Base-by-base conservation (phyloP, 2,888 invertebrate genomes). In the Antheraea assamensis region DNA sequence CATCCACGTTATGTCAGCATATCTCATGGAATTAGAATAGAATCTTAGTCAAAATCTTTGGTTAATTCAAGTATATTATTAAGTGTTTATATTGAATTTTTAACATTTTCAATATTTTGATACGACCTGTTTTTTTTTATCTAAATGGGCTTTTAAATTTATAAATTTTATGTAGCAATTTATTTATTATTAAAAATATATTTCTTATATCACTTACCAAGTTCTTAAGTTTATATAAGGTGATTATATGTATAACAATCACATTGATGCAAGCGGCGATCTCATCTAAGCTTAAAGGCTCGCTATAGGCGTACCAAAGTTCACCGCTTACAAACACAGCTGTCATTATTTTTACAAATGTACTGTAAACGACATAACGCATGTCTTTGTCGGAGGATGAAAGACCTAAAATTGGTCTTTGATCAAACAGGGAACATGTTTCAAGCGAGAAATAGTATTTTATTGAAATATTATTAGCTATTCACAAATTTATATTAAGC, bases 261-360 rank as follows among this genome's bases (percentile, higher is more conserved):
- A 85, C 84, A 71, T 90, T 92, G 49, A 89, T 79, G 70, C 85
- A 83, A n/a, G 86, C 88, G 13, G 88, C 87, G 7, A 89, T 76
- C 15, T 81, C 86, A n/a, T 92, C 90, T 19, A 92, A 76, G 31
- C 77, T 83, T 70, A 83, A 76, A 0, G 83, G 77, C 21, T 86
- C 81, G 21, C 79, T 83, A 47, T 82, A 75, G 7, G 87, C 76
- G 72, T 85, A 84, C 89, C 90, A 90, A 0, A 90, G 71, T 77
- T 93, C 92, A 15, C 83, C 77, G 8, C 72, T 52, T 42, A 90
- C 79, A n/a, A 91, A 72, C 55, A 86, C 15, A 0, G 78, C 42
- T 2, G 88, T 79, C 19, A 86, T 73, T 0, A 83, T 19, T 72
- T 84, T 87, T 3, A 90, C 76, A 0, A 78, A 61, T 3, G 55